phyloP scores from a whole-genome alignment of 2,113 vertebrate species.

The Aepyceros melampus region DNA sequence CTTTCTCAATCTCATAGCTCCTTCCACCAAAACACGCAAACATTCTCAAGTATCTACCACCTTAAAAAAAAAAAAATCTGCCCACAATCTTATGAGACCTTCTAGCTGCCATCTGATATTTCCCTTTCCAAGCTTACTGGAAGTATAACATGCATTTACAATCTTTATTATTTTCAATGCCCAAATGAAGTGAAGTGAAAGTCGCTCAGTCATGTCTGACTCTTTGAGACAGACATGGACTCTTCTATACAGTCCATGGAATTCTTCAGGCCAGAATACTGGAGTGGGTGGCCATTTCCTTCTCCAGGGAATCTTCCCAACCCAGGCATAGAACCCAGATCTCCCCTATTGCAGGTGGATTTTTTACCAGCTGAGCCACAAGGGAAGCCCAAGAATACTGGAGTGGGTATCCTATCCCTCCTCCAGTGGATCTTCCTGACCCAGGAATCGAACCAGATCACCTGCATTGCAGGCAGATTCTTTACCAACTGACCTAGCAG shows the following conservation, averaged over 20 bases:
- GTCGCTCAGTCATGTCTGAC: not conserved
- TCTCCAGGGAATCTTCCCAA: not conserved
- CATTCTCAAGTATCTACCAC: not conserved
- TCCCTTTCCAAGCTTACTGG: not conserved
- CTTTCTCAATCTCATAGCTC: not conserved
- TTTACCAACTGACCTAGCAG: not conserved
- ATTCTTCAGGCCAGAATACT: not conserved
- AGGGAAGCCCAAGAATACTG: not conserved
- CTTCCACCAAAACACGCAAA: not conserved
- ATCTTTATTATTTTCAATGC: not conserved
- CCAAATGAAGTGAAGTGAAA: not conserved
- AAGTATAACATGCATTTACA: not conserved
- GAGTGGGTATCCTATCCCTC: not conserved
- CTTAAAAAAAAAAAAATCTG: not conserved
- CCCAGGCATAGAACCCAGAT: not conserved
- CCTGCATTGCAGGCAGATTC: not conserved
- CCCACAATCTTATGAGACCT: not conserved
- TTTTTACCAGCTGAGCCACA: not conserved
- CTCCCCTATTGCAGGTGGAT: not conserved
- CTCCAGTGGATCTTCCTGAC: not conserved
- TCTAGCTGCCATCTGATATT: not conserved
- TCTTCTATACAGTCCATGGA: not conserved
- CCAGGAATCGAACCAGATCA: not conserved
- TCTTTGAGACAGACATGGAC: not conserved
- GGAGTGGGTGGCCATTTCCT: not conserved